Percentiles rank a stretch among this genome's conserved stretches.
phyloP scores from a whole-genome alignment of 2,888 invertebrate genomes.

The Caenorhabditis sp. region DNA sequence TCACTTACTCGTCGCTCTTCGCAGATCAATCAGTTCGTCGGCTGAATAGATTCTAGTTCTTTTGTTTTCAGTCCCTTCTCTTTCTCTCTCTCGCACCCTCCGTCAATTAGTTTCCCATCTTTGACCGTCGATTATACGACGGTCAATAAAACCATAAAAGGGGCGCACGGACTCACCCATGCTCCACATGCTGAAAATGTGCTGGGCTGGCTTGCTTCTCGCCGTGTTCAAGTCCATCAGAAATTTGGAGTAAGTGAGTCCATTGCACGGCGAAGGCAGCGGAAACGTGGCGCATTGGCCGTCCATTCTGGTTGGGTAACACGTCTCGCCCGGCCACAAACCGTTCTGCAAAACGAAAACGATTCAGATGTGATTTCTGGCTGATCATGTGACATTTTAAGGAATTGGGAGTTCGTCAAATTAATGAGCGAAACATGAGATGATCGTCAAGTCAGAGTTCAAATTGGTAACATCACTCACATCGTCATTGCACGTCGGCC shows the following conservation, averaged over 20 bases:
- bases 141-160: slow-evolving; percentile 15
- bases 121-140: slow-evolving; percentile 17
- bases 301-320: slow-evolving; percentile 26
- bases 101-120: slow-evolving; percentile 10
- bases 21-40: slow-evolving; percentile 53
- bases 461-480: too few relatives aligned
- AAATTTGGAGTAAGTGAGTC: slow-evolving; percentile 53
- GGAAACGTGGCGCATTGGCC: slow-evolving; percentile 50
- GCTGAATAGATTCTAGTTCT: slow-evolving; percentile 18
- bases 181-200: slow-evolving; percentile 64
- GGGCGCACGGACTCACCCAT: slow-evolving; percentile 31
- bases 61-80: not conserved
- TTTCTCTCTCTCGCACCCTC: not conserved
- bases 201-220: slow-evolving; percentile 40
- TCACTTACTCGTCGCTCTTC: slow-evolving; percentile 48
- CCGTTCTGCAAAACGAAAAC: slow-evolving; percentile 56
- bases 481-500: slow-evolving; percentile 62
- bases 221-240: slow-evolving; percentile 53
- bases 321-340: slow-evolving; percentile 63
- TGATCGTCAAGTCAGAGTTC: not conserved
- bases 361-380: not conserved
- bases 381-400: not conserved
- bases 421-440: not conserved
- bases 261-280: slow-evolving; percentile 48
- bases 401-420: too few relatives aligned